Conservation (phyloP, 1,140 invertebrate genomes). For the Drosophila ficusphila region DNA sequence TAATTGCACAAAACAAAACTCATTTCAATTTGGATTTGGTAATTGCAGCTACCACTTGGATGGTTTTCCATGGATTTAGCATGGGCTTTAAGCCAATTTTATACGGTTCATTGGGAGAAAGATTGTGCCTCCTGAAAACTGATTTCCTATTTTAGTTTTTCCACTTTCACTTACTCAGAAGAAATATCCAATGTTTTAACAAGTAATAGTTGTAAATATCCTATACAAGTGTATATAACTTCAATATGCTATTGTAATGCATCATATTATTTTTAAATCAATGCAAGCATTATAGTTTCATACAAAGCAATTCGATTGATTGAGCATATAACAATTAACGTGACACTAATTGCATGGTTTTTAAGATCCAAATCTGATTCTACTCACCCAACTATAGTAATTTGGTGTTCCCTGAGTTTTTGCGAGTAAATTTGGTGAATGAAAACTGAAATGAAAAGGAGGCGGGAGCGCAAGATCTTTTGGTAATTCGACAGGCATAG, state of each 20-base stretch:
- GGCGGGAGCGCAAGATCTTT: slow-evolving; percentile 1
- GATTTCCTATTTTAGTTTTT: background rate
- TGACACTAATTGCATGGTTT: background rate
- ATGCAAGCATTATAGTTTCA: no score
- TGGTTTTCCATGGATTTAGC: background rate
- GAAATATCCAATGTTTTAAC: background rate
- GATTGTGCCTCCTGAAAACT: background rate
- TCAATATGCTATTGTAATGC: no score
- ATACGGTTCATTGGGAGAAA: background rate
- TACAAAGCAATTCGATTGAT: no score
- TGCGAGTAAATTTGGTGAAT: slow-evolving; percentile 1
- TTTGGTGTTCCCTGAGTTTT: slow-evolving; percentile 3
- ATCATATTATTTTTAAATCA: no score
- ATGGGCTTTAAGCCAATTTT: background rate
- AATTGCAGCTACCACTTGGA: slow-evolving; percentile 12
- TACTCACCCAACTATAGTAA: slow-evolving; percentile 2
- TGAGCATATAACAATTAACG: background rate
- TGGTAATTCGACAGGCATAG: slow-evolving; percentile 5
- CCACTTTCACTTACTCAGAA: slow-evolving; percentile 5
- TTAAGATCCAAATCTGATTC: background rate
- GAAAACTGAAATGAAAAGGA: background rate
- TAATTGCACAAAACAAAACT: slow-evolving; percentile 30
- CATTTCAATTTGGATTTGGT: slow-evolving; percentile 26
- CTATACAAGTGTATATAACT: no score
- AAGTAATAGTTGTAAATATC: no score